Conservation (phyloP, 2,113 vertebrate genomes). For the Lagopus leucura region DNA sequence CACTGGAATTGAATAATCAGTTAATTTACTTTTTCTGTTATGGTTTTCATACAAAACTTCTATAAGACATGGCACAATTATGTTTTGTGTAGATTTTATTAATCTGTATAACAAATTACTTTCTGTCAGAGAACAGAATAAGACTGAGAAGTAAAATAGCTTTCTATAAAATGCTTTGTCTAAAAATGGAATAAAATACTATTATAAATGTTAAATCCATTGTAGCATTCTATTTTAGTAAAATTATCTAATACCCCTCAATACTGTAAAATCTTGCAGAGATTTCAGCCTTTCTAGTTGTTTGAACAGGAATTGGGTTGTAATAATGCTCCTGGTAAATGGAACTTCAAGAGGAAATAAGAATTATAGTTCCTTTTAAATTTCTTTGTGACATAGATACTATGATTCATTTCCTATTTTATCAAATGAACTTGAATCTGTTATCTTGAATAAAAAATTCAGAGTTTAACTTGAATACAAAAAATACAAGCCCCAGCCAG, state of each 20-base stretch:
- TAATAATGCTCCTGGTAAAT: background rate
- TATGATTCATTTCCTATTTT: background rate
- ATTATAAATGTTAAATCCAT: background rate
- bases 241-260: background rate
- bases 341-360: background rate
- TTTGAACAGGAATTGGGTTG: background rate
- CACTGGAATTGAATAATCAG: background rate
- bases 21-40: background rate
- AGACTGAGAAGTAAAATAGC: background rate
- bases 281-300: background rate
- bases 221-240: background rate
- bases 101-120: accelerated
- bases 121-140: background rate
- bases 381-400: background rate
- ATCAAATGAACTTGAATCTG: background rate
- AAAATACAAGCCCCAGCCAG: background rate
- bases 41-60: background rate
- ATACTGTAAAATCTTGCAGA: background rate
- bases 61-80: background rate
- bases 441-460: background rate
- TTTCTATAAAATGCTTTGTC: background rate
- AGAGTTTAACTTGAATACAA: background rate
- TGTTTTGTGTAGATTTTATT: background rate
- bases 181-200: background rate
- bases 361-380: background rate